Conservation (phyloP, 2,797 vertebrate species). For the Potorous gilbertii region DNA sequence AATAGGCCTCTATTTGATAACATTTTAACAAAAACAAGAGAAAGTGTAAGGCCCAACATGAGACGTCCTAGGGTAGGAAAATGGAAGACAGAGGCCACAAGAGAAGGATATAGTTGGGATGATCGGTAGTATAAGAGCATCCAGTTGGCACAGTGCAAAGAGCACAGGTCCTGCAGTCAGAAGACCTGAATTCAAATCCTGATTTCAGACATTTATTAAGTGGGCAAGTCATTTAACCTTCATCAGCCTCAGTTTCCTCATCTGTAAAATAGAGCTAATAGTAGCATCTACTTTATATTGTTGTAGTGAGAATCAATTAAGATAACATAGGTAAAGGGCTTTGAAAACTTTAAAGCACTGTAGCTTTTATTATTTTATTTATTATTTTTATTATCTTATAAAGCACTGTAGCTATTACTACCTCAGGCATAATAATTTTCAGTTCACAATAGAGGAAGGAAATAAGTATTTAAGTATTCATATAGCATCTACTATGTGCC, state of each 20-base stretch:
- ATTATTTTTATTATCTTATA: no score
- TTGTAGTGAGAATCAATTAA: not conserved
- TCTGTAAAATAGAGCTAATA: not conserved
- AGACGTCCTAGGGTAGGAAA: not conserved
- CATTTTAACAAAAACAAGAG: not conserved
- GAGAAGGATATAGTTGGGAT: not conserved
- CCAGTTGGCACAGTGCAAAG: not conserved
- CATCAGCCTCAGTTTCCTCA: not conserved
- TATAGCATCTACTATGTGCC: not conserved
- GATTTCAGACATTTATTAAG: not conserved
- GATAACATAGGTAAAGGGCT: not conserved
- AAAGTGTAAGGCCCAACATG: not conserved
- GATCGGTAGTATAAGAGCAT: not conserved
- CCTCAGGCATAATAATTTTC: not conserved
- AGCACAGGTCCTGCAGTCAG: not conserved
- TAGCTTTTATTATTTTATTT: not conserved
- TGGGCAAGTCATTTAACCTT: not conserved
- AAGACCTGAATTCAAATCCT: not conserved
- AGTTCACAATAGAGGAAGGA: not conserved
- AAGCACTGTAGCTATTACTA: not conserved
- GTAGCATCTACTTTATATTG: not conserved
- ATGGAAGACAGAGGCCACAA: not conserved
- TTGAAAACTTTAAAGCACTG: not conserved
- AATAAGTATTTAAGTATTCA: not conserved
- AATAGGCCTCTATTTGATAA: not conserved